These are phyloP conservation scores for Podarcis cretensis DNA, from an alignment of 2,113 vertebrate genomes.

Conservation along the genomic window DNA sequence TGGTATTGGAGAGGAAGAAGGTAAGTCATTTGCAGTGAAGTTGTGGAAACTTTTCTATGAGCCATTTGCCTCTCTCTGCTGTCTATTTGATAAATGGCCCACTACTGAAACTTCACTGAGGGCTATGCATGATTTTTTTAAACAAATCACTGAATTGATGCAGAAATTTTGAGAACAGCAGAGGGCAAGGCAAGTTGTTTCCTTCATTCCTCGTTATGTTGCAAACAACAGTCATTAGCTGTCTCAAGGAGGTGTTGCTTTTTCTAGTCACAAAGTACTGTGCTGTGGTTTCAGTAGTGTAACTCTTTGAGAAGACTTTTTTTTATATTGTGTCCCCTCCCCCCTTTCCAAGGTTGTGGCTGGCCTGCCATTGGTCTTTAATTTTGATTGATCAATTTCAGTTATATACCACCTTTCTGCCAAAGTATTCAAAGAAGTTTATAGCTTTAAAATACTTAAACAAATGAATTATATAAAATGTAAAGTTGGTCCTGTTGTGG, in stretches of 20 bases:
- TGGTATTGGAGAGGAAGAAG: slow-evolving; percentile 95
- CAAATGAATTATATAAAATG: too few species aligned
- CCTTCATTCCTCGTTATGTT: not conserved
- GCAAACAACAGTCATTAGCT: not conserved
- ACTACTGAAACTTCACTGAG: not conserved
- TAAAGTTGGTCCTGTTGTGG: too few species aligned
- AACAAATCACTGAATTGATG: not conserved
- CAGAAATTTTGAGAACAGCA: not conserved
- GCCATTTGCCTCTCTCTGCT: too few species aligned
- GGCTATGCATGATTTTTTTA: not conserved
- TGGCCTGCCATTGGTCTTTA: not conserved
- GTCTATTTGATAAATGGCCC: not conserved
- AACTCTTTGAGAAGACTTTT: too few species aligned
- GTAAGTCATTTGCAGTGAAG: slow-evolving; percentile 64
- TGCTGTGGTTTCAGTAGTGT: not conserved
- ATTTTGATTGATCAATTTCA: not conserved
- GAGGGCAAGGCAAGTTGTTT: not conserved
- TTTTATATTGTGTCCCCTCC: too few species aligned
- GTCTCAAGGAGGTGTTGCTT: not conserved
- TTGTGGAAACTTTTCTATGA: accelerated
- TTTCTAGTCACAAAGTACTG: not conserved
- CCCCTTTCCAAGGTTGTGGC: not conserved
- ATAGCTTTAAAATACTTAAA: too few species aligned
- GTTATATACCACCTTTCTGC: too few species aligned
- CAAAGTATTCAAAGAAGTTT: too few species aligned